Evolutionary conservation across 2,113 vertebrate genomes (phyloP), one percentile per base, ranked within the genome.

Genomic region (Ibidorhyncha struthersii): DNA sequence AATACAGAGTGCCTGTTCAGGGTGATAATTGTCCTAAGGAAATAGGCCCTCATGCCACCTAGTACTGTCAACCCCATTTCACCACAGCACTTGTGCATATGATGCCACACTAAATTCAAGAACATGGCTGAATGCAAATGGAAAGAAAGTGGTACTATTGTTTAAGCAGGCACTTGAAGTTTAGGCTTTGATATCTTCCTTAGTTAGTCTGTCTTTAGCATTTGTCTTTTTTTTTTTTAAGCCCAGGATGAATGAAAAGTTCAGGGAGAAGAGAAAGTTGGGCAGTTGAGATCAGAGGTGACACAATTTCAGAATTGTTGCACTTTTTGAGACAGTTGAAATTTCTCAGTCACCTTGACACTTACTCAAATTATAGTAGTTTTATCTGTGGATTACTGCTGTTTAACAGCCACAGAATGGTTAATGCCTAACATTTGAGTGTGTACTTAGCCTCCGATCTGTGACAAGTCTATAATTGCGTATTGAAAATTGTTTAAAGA

Each of bases 401-500:
- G 67, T 78, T 84, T 86, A 86, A 67, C 41, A 96, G 77, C 86
- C 81, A 67, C 29, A 70, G 82, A 87, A 43, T 56, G 20, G 49
- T 88, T 70, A 92, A 66, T 73, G 59, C 38, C 72, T 86, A 66
- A 84, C 32, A 38, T 93, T 81, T 67, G 71, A 78, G 59, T 82
- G 55, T 86, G 59, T 78, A 34, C 72, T 84, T 93, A 87, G 55
- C 73, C 73, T 97, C 40, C 92, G 78, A 94, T 95, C 89, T 83
- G 41, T 91, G 95, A 87, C 67, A 36, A 34, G 53, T 81, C 70
- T 91, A 0, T 85, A 87, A 79, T 7, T 67, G 50, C 41, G 25
- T 52, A 43, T 30, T 52, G 52, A 70, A 76, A 95, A 49, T 59
- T 38, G 36, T 76, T 72, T 45, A 61, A 43, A 91, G 77, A 63